phyloP scores from a whole-genome alignment of 2,113 vertebrate species.

The Pterophyllum scalare region DNA sequence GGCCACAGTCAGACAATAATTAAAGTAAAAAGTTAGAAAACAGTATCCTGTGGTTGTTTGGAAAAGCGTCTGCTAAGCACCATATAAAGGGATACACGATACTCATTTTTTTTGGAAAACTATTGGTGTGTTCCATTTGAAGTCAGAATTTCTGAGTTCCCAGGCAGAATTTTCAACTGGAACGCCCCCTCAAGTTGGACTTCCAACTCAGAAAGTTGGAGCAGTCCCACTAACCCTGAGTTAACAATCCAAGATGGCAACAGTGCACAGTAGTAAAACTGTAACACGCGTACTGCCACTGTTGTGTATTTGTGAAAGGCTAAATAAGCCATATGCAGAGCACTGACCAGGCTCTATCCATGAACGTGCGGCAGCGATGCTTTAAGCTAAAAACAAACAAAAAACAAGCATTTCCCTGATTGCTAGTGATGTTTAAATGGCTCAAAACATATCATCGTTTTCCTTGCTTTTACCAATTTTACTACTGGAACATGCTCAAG shows the following conservation, averaged over 20 bases:
- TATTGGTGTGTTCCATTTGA: neutral
- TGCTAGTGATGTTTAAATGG: constrained; percentile 1
- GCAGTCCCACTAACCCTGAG: neutral
- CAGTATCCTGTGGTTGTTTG: neutral
- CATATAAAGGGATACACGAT: no score
- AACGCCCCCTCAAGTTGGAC: no score
- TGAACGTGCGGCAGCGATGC: neutral
- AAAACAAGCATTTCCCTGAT: neutral
- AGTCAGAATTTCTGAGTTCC: neutral
- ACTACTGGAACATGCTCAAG: neutral
- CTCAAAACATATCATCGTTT: neutral
- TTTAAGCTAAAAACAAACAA: neutral
- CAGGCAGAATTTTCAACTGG: neutral
- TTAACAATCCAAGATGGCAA: neutral
- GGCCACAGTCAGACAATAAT: constrained; percentile 11
- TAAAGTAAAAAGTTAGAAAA: neutral
- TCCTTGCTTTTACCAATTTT: neutral
- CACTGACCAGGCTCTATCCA: neutral
- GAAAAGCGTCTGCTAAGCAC: neutral
- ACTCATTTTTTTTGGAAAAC: neutral
- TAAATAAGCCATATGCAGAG: neutral
- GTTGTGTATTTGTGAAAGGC: neutral
- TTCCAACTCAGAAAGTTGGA: no score
- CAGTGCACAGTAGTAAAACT: neutral
- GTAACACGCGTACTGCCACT: neutral